These are phyloP conservation scores for Pogonophryne albipinna DNA, from an alignment of 2,797 vertebrate species.

Conservation along the genomic window DNA sequence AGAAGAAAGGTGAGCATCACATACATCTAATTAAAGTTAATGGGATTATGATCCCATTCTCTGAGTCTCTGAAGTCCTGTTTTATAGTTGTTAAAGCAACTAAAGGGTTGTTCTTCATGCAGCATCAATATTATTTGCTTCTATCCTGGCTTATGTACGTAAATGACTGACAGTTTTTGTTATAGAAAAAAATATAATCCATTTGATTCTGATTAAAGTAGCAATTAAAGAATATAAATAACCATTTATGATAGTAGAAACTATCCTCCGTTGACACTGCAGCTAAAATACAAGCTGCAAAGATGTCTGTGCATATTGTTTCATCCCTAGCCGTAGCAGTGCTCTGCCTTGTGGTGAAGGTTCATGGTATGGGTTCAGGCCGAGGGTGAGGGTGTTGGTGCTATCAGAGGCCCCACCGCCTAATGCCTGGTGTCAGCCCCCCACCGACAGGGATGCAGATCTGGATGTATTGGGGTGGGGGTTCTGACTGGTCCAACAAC, in stretches of 20 bases:
- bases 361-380: conserved; percentile 47
- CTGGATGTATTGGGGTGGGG: conserved; percentile 73
- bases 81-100: conserved; percentile 45
- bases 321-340: conserved; percentile 1
- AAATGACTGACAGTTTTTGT: conserved; percentile 16
- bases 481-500: conserved; percentile 76
- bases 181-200: conserved; percentile 1
- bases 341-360: conserved; percentile 32
- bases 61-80: conserved; percentile 40
- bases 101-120: conserved; percentile 38
- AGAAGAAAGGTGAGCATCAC: conserved; percentile 73
- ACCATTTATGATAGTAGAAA: background rate
- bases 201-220: background rate
- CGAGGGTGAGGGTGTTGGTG: conserved; percentile 71
- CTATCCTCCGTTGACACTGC: background rate
- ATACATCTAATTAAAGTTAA: conserved; percentile 78
- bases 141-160: conserved; percentile 5
- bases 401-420: conserved; percentile 68
- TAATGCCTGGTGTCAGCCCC: conserved; percentile 85
- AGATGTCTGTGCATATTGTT: conserved; percentile 19
- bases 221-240: too few species aligned
- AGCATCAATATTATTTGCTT: conserved; percentile 31
- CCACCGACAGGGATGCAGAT: conserved; percentile 75
- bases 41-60: conserved; percentile 68
- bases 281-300: conserved; percentile 10